Evolutionary conservation across 2,888 invertebrate species (phyloP), one percentile per base, ranked within the genome.

Genomic region (Leptinotarsa juncta): DNA sequence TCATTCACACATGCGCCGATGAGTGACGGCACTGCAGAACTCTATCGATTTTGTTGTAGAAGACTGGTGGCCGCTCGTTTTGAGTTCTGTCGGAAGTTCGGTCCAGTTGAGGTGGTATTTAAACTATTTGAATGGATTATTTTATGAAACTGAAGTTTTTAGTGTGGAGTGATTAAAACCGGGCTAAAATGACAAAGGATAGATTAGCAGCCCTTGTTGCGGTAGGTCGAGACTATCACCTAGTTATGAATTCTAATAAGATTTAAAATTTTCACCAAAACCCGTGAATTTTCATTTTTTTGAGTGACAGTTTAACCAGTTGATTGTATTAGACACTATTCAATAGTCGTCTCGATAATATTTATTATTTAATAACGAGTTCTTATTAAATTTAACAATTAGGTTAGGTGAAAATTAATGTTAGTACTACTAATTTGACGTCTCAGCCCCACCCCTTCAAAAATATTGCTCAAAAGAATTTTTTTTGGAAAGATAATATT

Each of bases 191-290:
- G 96, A 96, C 96, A 91, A 97, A 97, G 94, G 97, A 97, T 93
- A 96, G 96, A 94, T 94, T 97, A 93, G 96, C 96, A 91, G 97
- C 96, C 90, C 93, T 97, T 87, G 96, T 96, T 91, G 96, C 96
- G 93, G 96, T 95, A 91, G 93, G 94, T 81, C 80, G 75, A 79
- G 72, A 67, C 73, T 67, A 69, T 69, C 73, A 71, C 76, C 71
- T 76, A 73, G 15, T 68, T 66, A 69, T 78, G 70, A 65, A 78
- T 77, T 80, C 79, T 67, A 74, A 76, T 73, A 67, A 73, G 65
- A 71, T 67, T 62, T 65, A 67, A 65, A 66, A 75, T 72, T 74
- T 70, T 72, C 57, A 66, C 51, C 65, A 62, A 74, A 75, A 76
- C 75, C 60, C 20, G 60, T 15, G 48, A 78, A 77, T 73, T 73